Evolutionary conservation across 2,113 vertebrate species (phyloP).

Genomic region (Turdus rufiventris): DNA sequence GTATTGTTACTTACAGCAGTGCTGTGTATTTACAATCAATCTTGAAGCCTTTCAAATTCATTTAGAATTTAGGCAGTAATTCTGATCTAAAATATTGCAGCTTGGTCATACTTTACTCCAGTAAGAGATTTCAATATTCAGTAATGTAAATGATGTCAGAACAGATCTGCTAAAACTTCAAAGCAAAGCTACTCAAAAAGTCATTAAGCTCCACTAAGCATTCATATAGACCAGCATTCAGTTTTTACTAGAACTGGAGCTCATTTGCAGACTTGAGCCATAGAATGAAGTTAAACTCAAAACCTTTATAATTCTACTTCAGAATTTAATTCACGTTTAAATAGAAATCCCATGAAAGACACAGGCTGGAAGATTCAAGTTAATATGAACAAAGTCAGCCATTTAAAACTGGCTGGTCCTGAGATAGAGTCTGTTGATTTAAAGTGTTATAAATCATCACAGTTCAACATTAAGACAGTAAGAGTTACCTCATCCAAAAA

Average conservation of each 20-base stretch:
- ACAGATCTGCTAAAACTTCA: constrained; percentile 3
- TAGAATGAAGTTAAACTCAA: neutral
- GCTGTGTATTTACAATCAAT: constrained; percentile 33
- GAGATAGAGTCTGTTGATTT: neutral
- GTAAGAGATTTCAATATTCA: neutral
- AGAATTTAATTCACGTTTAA: neutral
- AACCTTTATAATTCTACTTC: neutral
- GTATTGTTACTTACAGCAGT: neutral
- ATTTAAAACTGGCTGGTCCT: neutral
- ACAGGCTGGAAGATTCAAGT: neutral
- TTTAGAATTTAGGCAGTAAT: neutral
- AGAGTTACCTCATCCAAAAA: neutral
- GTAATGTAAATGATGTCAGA: neutral
- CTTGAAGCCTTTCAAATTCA: neutral
- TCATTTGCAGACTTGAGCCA: neutral
- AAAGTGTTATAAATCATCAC: neutral
- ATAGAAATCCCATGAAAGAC: neutral
- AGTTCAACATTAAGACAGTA: neutral
- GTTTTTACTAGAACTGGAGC: neutral
- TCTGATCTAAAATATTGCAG: neutral
- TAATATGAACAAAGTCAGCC: neutral
- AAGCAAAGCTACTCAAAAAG: neutral
- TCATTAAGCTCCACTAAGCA: constrained; percentile 9
- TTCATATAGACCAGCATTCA: neutral
- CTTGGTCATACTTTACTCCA: neutral